phyloP scores from a whole-genome alignment of 2,888 invertebrate species.

The Callyntrura sp. region DNA sequence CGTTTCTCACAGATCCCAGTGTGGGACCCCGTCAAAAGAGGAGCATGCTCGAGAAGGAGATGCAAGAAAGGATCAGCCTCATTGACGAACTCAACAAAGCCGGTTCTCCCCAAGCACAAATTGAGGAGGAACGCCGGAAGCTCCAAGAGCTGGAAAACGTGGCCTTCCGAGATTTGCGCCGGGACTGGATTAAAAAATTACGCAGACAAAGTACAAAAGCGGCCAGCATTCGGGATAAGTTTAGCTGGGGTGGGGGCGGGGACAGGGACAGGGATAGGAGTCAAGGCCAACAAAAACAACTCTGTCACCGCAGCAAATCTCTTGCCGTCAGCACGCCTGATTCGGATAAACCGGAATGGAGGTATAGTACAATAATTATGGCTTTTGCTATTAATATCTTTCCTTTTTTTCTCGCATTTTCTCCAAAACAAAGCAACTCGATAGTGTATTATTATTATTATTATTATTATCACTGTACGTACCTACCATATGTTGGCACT shows the following conservation, averaged over 20 bases:
- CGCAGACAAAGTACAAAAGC: conserved; percentile 93
- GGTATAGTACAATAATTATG: conserved; percentile 31
- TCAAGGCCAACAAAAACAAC: conserved; percentile 34
- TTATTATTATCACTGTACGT: too few species aligned
- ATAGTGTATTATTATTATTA: too few species aligned
- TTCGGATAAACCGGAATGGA: conserved; percentile 86
- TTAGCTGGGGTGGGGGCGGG: conserved; percentile 53
- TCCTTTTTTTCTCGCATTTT: background rate
- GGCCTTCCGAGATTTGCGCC: conserved; percentile 91
- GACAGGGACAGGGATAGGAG: background rate
- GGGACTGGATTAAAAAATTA: conserved; percentile 97
- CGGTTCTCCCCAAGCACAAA: conserved; percentile 95
- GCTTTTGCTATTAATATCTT: conserved; percentile 11
- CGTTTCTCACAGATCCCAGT: conserved; percentile 93
- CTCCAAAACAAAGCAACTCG: too few species aligned
- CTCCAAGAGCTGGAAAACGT: conserved; percentile 97
- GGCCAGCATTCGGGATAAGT: conserved; percentile 92
- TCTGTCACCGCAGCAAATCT: conserved; percentile 88
- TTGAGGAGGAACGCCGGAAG: conserved; percentile 96
- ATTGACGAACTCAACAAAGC: conserved; percentile 96
- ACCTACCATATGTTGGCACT: too few species aligned
- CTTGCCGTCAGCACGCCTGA: conserved; percentile 91
- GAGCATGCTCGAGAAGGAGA: conserved; percentile 97
- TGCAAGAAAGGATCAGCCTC: conserved; percentile 98
- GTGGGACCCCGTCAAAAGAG: conserved; percentile 94